These are phyloP conservation scores for Muraenolepis orangiensis DNA, from an alignment of 2,797 vertebrate species.

Conservation along the genomic window DNA sequence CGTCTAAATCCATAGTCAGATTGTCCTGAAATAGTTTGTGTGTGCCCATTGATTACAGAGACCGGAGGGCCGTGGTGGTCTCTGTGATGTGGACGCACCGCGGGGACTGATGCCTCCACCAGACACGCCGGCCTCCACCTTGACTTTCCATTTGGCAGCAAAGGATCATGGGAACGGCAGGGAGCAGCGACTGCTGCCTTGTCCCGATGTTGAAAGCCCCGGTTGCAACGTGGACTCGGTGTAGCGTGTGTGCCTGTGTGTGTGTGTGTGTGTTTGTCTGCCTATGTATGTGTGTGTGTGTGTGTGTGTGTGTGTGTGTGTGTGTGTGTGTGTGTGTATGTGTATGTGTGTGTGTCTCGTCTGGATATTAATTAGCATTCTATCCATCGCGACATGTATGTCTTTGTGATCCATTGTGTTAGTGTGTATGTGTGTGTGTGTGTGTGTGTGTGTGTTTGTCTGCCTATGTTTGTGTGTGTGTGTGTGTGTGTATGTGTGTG, in stretches of 20 bases:
- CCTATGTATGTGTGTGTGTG: too few species aligned
- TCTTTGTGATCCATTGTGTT: too few species aligned
- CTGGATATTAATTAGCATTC: too few species aligned
- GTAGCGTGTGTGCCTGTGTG: too few species aligned
- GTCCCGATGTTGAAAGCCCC: background rate
- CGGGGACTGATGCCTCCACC: slow-evolving; percentile 70
- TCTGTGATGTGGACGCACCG: slow-evolving; percentile 61
- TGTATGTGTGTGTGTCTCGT: too few species aligned
- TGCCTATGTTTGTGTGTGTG: background rate
- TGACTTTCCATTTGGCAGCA: background rate
- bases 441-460: slow-evolving; percentile 9
- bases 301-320: too few species aligned
- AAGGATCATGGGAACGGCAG: slow-evolving; percentile 61
- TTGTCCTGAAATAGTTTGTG: slow-evolving; percentile 73
- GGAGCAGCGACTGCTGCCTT: background rate
- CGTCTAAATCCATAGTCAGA: slow-evolving; percentile 72
- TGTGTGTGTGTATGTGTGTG: slow-evolving; percentile 9
- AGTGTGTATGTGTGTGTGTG: too few species aligned
- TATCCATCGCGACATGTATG: too few species aligned
- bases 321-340: too few species aligned
- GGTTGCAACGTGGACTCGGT: background rate
- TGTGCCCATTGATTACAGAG: slow-evolving; percentile 74
- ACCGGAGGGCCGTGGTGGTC: slow-evolving; percentile 16
- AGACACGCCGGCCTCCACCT: slow-evolving; percentile 63
- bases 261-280: background rate